Percentiles rank a stretch among this genome's conserved stretches.
These are phyloP conservation scores for Camelus bactrianus DNA, from an alignment of 2,113 vertebrate species.

Conservation along the genomic window DNA sequence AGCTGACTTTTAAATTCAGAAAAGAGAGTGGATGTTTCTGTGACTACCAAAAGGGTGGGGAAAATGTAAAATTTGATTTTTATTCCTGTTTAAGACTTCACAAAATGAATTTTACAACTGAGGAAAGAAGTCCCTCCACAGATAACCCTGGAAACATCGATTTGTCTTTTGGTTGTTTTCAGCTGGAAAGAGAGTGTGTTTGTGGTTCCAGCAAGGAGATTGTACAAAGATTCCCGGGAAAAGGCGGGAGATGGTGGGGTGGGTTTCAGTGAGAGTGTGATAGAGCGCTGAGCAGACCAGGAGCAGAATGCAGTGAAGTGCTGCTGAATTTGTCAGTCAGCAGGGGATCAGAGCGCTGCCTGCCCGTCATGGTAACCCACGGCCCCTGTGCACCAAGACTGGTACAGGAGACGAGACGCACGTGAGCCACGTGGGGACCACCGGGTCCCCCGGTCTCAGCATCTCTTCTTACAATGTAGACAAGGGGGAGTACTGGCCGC, in stretches of 20 bases:
- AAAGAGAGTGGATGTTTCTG: neutral
- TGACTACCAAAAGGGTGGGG: neutral
- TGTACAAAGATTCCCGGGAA: neutral
- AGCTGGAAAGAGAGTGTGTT: neutral
- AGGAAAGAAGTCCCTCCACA: conserved; percentile 1
- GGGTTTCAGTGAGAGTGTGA: neutral
- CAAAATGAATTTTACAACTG: neutral
- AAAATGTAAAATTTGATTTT: neutral
- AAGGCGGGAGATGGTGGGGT: neutral
- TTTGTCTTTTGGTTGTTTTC: neutral
- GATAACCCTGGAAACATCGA: neutral
- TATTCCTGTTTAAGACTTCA: neutral
- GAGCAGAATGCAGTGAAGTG: neutral
- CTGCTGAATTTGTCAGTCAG: neutral
- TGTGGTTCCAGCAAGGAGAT: neutral
- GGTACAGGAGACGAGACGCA: neutral
- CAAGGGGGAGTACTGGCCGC: neutral
- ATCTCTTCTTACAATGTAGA: neutral
- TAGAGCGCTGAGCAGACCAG: neutral
- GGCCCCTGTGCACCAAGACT: neutral
- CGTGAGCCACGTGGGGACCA: neutral
- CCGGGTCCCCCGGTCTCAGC: neutral
- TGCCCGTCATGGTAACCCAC: neutral
- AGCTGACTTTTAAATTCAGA: neutral
- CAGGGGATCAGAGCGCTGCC: neutral